These are phyloP conservation scores for Holcopasites calliopsidis DNA, from an alignment of 1,140 invertebrate species.

Conservation along the genomic window DNA sequence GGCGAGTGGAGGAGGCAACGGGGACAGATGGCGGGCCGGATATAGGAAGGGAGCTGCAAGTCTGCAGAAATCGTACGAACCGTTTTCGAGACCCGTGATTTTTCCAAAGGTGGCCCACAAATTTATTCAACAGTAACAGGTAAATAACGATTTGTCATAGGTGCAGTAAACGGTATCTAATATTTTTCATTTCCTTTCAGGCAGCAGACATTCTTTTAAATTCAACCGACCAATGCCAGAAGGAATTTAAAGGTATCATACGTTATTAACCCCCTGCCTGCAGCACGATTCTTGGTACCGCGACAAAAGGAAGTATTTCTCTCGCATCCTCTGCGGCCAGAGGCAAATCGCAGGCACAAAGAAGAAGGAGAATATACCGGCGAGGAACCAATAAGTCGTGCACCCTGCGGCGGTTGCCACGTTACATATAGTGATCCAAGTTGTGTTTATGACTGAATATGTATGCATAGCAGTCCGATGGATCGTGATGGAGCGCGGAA, in stretches of 20 bases:
- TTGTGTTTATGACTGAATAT: conserved; percentile 78
- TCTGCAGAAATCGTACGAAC: conserved; percentile 73
- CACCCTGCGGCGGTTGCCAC: conserved; percentile 44
- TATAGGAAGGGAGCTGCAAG: conserved; percentile 63
- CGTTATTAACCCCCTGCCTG: not conserved
- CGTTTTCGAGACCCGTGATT: conserved; percentile 56
- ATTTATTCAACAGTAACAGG: not conserved
- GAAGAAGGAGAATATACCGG: not conserved
- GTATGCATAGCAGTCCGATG: conserved; percentile 76
- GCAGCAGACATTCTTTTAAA: no score
- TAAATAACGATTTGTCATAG: not conserved
- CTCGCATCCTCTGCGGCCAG: not conserved
- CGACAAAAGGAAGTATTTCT: not conserved
- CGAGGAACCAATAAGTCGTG: conserved; percentile 37
- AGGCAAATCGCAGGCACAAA: conserved; percentile 23
- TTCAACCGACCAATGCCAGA: not conserved
- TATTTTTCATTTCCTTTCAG: no score
- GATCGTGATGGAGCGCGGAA: conserved; percentile 74
- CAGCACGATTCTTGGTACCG: not conserved
- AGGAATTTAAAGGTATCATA: not conserved
- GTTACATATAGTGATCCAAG: conserved; percentile 73
- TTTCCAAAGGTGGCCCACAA: conserved; percentile 14
- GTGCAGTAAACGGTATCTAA: no score
- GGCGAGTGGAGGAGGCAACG: conserved; percentile 67
- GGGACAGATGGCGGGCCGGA: conserved; percentile 67